Base-by-base conservation (phyloP, 2,113 vertebrate genomes). In the Hippolais icterina region DNA sequence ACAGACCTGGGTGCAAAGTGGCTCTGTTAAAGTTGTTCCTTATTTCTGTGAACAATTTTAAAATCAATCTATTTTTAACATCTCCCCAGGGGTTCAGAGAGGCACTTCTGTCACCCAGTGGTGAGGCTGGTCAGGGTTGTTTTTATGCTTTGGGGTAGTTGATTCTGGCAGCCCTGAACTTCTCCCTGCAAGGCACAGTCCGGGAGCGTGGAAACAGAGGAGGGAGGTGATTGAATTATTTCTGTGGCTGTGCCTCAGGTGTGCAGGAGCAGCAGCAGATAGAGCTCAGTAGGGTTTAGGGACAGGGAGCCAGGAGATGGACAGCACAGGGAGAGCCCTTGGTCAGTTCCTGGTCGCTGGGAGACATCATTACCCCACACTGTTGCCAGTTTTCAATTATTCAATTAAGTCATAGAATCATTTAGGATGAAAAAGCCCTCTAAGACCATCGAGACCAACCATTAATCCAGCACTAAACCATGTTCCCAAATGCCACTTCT, bases 401-500 rank as follows among this genome's bases (percentile, higher is more conserved):
- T 60, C 57, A 41, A 1, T 19, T 14, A 31, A 66, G 10, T 25
- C 12, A 20, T 3, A 6, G 12, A 64, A 37, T 20, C 1, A 2
- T 46, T 54, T 12, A 52, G 6, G 17, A 53, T 35, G 76, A 17
- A 71, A 70, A 47, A n/a, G 6, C 25, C 23, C 25, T 52, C 46
- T 11, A 23, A 47, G 6, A n/a, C 31, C 31, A 39, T 16, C 0
- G 1, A 70, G 19, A 60, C 47, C 41, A 33, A 4, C 15, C 6
- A 8, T 31, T 23, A 50, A 49, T 15, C 25, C 42, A 46, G 15
- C 53, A 13, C 20, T 35, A 24, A 75, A 16, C 9, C 11, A 5
- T 5, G 4, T 7, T 39, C 29, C 28, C 46, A 74, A 27, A 42
- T 20, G 27, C 56, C 60, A 52, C 3, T 6, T 61, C 2, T 15